Conservation (phyloP, 2,888 invertebrate genomes). For the Brachylomia viminalis region DNA sequence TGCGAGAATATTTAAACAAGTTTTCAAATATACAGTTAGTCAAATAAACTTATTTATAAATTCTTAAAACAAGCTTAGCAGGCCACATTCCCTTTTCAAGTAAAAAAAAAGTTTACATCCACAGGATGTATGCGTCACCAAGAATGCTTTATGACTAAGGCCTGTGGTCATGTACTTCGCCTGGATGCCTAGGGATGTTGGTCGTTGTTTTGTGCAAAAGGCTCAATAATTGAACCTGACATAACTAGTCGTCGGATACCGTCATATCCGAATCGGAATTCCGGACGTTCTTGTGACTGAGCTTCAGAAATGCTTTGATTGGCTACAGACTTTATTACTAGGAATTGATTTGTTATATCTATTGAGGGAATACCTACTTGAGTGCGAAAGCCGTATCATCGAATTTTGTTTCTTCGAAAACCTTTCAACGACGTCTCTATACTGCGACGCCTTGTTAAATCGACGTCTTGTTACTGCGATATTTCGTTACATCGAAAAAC, state of each 20-base stretch:
- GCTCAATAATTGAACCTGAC: conserved; percentile 19
- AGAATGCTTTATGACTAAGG: conserved; percentile 45
- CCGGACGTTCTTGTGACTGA: conserved; percentile 10
- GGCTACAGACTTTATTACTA: neutral
- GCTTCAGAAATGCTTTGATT: conserved; percentile 24
- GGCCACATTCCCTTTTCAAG: conserved; percentile 13
- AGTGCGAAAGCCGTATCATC: too few species aligned
- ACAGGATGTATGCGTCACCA: conserved; percentile 49
- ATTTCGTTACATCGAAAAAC: too few species aligned
- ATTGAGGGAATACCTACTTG: too few species aligned
- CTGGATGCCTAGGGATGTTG: conserved; percentile 25
- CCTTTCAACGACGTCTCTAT: too few species aligned
- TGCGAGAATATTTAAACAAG: neutral
- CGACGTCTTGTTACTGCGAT: too few species aligned
- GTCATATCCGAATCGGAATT: conserved; percentile 41
- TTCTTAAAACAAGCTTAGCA: neutral
- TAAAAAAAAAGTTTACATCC: conserved; percentile 20
- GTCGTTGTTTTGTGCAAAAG: conserved; percentile 28
- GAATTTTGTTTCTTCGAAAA: too few species aligned
- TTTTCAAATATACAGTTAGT: neutral
- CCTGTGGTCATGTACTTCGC: conserved; percentile 39
- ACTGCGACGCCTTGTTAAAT: too few species aligned
- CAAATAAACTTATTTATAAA: neutral
- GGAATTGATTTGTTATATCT: neutral
- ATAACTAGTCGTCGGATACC: conserved; percentile 28